Evolutionary conservation across 2,797 vertebrate genomes (phyloP), one percentile per base, ranked within the genome.

Genomic region (Diglossa cyanea): DNA sequence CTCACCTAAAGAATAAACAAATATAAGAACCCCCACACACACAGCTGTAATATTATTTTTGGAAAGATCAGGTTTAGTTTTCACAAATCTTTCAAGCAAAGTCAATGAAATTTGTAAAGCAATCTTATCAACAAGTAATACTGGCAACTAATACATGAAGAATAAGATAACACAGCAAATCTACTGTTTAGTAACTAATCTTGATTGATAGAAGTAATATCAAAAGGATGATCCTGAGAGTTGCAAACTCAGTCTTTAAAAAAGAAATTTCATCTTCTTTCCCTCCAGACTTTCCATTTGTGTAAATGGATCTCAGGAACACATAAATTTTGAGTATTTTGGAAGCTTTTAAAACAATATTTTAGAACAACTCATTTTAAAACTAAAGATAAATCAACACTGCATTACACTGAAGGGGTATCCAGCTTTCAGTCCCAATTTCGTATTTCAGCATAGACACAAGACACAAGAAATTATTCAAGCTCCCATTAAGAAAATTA

Each of bases 1-100:
- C 67, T 92, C 96, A 96, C 94, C 98, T 98, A 45, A 33, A 50
- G 71, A 93, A 70, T 8, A 33, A 93, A 51, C 11, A 20, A 44
- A n/a, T 4, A 0, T 35, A 53, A 35, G 39, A 40, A 5, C 3
- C 0, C 31, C 4, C 4, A 5, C 2, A 44, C 9, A 55, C 10
- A 57, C 1, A 44, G 8, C 35, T 58, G 45, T 50, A 66, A 2
- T 20, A 40, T 23, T 74, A 42, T 55, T 44, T 44, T 86, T 65
- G 8, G 19, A 84, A 83, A 58, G 7, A 62, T 37, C 42, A 79
- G 67, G 16, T 37, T 68, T 15, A 86, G 31, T 23, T 31, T 58
- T 93, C 44, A 60, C 9, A 40, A 39, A 83, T 55, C 25, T 79
- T 84, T 54, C 58, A 79, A 79, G 37, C 3, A 11, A 80, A 81